Conservation (phyloP, 2,888 invertebrate species). For the Geotrupes spiniger region DNA sequence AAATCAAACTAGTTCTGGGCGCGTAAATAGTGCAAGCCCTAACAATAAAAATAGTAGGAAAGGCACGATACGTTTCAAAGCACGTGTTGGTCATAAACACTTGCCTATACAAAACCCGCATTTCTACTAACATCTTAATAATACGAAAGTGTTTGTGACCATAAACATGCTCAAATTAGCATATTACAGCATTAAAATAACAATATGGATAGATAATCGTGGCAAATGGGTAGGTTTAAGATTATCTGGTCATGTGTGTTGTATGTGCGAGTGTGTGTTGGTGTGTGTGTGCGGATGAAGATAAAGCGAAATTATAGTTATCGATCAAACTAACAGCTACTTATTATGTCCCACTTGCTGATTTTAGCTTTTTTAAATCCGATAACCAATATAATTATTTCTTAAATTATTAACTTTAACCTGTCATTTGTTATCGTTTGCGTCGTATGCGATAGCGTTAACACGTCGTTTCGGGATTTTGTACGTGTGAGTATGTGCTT, state of each 20-base stretch:
- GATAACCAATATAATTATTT: conserved; percentile 26
- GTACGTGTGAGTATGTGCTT: too few species aligned
- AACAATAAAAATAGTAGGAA: conserved; percentile 5
- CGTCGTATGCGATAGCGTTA: too few species aligned
- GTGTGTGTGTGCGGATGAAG: conserved; percentile 37
- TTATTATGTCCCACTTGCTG: conserved; percentile 45
- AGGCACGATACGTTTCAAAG: background rate
- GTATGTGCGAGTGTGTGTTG: too few species aligned
- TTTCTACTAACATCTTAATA: conserved; percentile 6
- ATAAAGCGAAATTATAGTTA: conserved; percentile 48
- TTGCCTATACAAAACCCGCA: background rate
- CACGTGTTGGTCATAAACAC: conserved; percentile 6
- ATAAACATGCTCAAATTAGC: conserved; percentile 30
- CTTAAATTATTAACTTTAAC: conserved; percentile 13
- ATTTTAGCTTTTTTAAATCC: conserved; percentile 29
- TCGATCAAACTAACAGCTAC: conserved; percentile 44
- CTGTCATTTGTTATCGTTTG: too few species aligned
- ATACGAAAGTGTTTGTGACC: conserved; percentile 1
- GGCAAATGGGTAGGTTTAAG: conserved; percentile 41
- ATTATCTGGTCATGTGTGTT: conserved; percentile 38
- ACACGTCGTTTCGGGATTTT: too few species aligned
- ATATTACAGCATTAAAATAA: conserved; percentile 40
- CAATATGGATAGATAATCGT: conserved; percentile 43
- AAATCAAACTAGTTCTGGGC: too few species aligned
- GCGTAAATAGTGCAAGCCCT: too few species aligned